Evolutionary conservation across 1,140 invertebrate genomes (phyloP).

Genomic region (Magallana ariakensis): DNA sequence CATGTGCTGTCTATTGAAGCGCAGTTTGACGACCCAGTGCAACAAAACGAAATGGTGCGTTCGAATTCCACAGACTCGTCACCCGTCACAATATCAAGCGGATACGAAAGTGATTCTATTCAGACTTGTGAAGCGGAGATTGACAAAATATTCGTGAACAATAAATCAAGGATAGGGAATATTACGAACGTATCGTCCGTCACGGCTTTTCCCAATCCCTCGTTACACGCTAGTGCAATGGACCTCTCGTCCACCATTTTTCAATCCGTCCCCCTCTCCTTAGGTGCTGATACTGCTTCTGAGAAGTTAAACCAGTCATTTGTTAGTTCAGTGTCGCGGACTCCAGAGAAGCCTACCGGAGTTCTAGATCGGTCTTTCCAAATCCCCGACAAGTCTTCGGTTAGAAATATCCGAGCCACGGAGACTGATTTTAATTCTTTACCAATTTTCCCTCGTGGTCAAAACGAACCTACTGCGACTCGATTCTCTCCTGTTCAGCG

Average conservation of each 20-base stretch:
- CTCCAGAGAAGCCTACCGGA: neutral
- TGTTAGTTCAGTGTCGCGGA: neutral
- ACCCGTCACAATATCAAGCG: slow-evolving; percentile 68
- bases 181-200: slow-evolving; percentile 4
- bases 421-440: slow-evolving; percentile 31
- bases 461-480: slow-evolving; percentile 2
- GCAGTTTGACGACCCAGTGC: slow-evolving; percentile 51
- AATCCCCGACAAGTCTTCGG: slow-evolving; percentile 26
- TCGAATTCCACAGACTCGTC: slow-evolving; percentile 54
- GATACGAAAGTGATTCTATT: slow-evolving; percentile 70
- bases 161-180: slow-evolving; percentile 37
- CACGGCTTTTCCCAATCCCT: neutral
- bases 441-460: slow-evolving; percentile 16
- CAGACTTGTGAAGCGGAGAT: slow-evolving; percentile 58
- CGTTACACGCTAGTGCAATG: slow-evolving; percentile 29
- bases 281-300: slow-evolving; percentile 23
- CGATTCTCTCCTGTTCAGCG: slow-evolving; percentile 63
- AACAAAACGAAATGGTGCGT: slow-evolving; percentile 40
- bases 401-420: slow-evolving; percentile 36
- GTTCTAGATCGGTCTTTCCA: slow-evolving; percentile 17
- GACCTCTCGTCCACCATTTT: neutral
- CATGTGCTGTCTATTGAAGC: slow-evolving; percentile 36
- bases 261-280: neutral
- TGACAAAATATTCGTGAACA: slow-evolving; percentile 57
- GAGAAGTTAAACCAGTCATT: slow-evolving; percentile 14